Conservation (phyloP, 2,797 vertebrate genomes). For the Rallus crepitans region DNA sequence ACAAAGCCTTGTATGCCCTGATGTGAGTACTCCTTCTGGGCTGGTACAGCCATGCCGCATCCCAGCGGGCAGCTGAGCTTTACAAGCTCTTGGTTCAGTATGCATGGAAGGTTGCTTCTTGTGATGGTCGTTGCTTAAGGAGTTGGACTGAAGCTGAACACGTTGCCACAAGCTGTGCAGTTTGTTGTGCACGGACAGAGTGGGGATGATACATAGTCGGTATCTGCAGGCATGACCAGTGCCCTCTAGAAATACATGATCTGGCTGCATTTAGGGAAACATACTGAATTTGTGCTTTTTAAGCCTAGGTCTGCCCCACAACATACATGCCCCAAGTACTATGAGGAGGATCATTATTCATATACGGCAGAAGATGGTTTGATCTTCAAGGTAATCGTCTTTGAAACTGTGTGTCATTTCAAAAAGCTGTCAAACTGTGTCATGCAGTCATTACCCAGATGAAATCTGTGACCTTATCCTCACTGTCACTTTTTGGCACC, state of each 20-base stretch:
- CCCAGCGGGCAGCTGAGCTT: neutral
- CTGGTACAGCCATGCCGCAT: neutral
- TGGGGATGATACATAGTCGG: neutral
- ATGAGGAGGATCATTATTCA: neutral
- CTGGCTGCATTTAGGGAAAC: neutral
- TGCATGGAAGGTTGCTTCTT: neutral
- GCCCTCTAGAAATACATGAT: neutral
- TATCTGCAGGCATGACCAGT: neutral
- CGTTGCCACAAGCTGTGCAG: neutral
- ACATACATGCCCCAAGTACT: neutral
- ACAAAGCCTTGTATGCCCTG: neutral
- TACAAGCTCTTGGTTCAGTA: neutral
- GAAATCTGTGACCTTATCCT: neutral
- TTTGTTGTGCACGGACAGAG: neutral
- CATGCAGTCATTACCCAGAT: neutral
- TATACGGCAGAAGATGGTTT: neutral
- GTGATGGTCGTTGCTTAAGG: neutral
- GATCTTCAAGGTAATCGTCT: neutral
- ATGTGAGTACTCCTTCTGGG: neutral
- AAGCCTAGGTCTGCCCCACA: neutral
- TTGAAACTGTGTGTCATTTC: neutral
- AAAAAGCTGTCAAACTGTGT: neutral
- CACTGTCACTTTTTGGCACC: neutral
- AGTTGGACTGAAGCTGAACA: neutral
- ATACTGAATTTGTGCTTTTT: neutral